Evolutionary conservation across 2,113 vertebrate species (phyloP).

Genomic region (Elgaria multicarinata): DNA sequence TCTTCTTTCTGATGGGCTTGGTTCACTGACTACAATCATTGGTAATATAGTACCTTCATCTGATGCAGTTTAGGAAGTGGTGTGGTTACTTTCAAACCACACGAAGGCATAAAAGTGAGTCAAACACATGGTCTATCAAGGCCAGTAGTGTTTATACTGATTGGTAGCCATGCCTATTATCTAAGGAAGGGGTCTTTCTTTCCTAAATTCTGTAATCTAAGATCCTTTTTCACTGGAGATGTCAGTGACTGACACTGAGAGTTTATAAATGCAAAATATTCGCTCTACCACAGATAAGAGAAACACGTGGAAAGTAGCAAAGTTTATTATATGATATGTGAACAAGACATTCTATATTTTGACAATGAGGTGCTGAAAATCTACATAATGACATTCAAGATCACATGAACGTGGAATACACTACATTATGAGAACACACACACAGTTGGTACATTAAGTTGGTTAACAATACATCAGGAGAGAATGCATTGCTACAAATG

Average conservation of each 20-base stretch:
- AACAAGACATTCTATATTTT: neutral
- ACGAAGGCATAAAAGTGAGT: neutral
- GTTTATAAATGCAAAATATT: neutral
- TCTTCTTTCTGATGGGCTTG: neutral
- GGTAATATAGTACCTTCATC: neutral
- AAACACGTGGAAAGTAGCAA: neutral
- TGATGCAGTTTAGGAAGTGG: neutral
- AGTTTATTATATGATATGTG: neutral
- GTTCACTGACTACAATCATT: neutral
- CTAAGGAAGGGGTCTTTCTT: neutral
- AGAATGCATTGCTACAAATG: neutral
- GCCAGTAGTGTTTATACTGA: neutral
- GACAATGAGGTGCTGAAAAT: neutral
- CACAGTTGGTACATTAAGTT: neutral
- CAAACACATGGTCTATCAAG: neutral
- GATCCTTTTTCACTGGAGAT: neutral
- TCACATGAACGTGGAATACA: neutral
- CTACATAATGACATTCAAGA: neutral
- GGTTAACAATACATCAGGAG: neutral
- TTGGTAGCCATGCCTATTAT: neutral
- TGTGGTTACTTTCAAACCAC: neutral
- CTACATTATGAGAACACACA: neutral
- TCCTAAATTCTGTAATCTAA: neutral
- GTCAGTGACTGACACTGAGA: neutral
- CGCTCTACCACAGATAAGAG: neutral